phyloP scores from a whole-genome alignment of 2,888 invertebrate genomes.

The Orchesellides sinensis region DNA sequence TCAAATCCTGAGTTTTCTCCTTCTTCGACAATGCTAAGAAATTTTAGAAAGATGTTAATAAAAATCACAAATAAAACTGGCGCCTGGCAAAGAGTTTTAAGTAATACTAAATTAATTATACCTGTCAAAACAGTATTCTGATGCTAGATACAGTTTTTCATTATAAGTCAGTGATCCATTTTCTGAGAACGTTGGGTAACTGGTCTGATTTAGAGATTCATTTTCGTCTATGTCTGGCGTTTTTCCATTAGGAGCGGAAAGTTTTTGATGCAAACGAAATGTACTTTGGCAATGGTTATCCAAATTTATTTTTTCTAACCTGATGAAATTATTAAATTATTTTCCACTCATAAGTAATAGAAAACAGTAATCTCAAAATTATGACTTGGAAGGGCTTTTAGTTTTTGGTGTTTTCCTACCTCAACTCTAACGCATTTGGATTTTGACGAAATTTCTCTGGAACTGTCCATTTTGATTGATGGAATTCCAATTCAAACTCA shows the following conservation, averaged over 20 bases:
- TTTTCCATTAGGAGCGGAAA: too few species aligned
- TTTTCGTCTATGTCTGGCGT: too few species aligned
- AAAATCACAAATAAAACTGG: not conserved
- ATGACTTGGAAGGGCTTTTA: too few species aligned
- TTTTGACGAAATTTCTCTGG: conserved; percentile 17
- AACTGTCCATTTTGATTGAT: conserved; percentile 25
- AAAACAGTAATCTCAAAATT: too few species aligned
- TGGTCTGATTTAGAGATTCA: too few species aligned
- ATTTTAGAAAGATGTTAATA: not conserved
- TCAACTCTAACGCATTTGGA: not conserved
- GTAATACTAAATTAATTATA: conserved; percentile 15
- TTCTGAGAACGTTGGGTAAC: not conserved
- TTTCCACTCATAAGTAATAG: too few species aligned
- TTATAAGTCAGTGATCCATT: conserved; percentile 40
- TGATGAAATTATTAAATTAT: too few species aligned
- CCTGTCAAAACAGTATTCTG: conserved; percentile 53
- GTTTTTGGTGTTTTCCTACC: too few species aligned
- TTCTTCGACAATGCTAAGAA: not conserved
- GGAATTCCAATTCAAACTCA: conserved; percentile 35
- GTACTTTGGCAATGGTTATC: too few species aligned
- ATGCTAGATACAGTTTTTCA: not conserved
- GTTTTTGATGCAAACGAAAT: too few species aligned
- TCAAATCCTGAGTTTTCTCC: conserved; percentile 5
- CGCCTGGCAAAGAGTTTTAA: not conserved
- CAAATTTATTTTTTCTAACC: too few species aligned